These are phyloP conservation scores for Manacus vitellinus DNA, from an alignment of 2,113 vertebrate species.

Conservation along the genomic window DNA sequence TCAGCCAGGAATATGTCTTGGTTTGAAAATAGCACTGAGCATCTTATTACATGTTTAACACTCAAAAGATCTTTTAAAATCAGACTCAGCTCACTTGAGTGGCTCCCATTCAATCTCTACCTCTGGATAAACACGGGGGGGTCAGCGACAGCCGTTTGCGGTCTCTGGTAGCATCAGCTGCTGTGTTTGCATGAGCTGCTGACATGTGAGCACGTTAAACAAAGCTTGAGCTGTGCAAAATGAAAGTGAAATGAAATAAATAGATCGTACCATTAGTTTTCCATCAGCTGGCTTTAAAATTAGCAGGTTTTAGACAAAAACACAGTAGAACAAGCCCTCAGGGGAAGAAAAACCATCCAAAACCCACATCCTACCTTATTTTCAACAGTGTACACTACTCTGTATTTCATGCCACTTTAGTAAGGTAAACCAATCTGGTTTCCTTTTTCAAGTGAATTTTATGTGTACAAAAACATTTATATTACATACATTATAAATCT, in stretches of 20 bases:
- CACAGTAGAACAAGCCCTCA: background rate
- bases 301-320: background rate
- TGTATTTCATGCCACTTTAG: background rate
- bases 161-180: background rate
- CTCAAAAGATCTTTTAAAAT: conserved; percentile 3
- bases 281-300: conserved; percentile 5
- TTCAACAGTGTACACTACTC: background rate
- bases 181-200: background rate
- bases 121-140: background rate
- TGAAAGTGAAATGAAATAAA: conserved; percentile 23
- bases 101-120: background rate
- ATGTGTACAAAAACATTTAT: background rate
- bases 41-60: background rate
- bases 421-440: background rate
- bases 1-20: background rate
- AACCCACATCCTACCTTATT: background rate
- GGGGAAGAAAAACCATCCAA: background rate
- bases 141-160: fast-evolving
- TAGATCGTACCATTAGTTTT: background rate
- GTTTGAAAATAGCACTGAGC: conserved; percentile 7
- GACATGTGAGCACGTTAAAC: background rate
- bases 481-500: background rate
- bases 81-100: background rate
- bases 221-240: background rate
- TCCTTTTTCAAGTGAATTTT: background rate